Conservation (phyloP, 2,888 invertebrate genomes). For the Microplitis deprimator region DNA sequence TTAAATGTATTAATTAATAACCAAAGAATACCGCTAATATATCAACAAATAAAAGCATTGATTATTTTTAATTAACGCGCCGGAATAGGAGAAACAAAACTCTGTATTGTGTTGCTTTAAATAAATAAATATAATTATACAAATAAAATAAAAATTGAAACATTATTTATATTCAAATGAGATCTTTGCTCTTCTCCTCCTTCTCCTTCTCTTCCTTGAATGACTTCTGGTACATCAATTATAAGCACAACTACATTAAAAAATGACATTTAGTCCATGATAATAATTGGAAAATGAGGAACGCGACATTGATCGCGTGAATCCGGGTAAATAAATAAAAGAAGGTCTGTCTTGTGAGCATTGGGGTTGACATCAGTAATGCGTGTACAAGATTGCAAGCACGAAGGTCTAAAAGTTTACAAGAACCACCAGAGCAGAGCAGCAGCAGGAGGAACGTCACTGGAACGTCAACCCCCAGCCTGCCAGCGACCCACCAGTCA, state of each 20-base stretch:
- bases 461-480: not conserved
- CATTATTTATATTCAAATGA: slow-evolving; percentile 2
- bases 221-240: not conserved
- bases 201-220: not conserved
- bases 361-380: slow-evolving; percentile 26
- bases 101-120: slow-evolving; percentile 22
- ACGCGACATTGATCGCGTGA: not conserved
- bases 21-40: not conserved
- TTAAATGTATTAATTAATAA: not conserved
- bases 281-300: slow-evolving; percentile 2
- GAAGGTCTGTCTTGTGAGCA: slow-evolving; percentile 36
- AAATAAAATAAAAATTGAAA: not conserved
- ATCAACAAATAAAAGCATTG: not conserved
- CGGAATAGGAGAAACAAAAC: not conserved
- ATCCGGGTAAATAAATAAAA: slow-evolving; percentile 10
- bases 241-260: slow-evolving; percentile 1
- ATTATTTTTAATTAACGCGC: not conserved
- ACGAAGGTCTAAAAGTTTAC: slow-evolving; percentile 44
- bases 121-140: slow-evolving; percentile 26
- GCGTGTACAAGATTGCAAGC: slow-evolving; percentile 38
- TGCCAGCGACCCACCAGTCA: slow-evolving; percentile 33
- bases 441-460: not conserved
- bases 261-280: not conserved
- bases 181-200: not conserved
- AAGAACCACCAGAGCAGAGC: slow-evolving; percentile 34